Evolutionary conservation across 2,797 vertebrate genomes (phyloP).

Genomic region (Gallinago stenura): DNA sequence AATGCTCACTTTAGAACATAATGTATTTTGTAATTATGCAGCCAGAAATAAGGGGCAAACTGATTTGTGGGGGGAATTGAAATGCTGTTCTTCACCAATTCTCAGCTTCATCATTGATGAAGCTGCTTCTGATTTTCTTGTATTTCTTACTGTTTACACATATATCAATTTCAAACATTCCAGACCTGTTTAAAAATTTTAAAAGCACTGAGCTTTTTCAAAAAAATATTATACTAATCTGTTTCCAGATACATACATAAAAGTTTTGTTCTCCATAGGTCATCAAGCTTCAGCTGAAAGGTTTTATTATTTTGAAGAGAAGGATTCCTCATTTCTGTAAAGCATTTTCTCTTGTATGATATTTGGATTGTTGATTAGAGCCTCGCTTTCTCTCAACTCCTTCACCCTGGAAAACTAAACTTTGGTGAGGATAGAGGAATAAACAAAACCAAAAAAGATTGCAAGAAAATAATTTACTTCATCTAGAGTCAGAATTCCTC

Average conservation of each 20-base stretch:
- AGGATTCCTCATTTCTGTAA: neutral
- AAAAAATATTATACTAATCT: neutral
- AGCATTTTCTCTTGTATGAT: neutral
- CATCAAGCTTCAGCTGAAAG: neutral
- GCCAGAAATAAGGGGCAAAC: constrained; percentile 2
- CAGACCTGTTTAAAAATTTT: neutral
- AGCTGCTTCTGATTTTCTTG: neutral
- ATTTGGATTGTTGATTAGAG: neutral
- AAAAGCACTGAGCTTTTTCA: neutral
- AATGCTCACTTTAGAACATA: neutral
- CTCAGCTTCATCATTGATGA: neutral
- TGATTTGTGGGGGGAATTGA: neutral
- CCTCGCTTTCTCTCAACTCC: neutral
- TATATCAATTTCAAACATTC: neutral
- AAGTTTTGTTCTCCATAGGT: neutral
- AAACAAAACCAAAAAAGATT: neutral
- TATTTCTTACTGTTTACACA: neutral
- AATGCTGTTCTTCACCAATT: neutral
- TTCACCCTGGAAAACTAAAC: neutral
- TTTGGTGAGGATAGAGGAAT: neutral
- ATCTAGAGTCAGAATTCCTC: neutral
- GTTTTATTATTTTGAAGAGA: neutral
- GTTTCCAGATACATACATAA: neutral
- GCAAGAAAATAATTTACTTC: neutral
- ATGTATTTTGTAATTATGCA: constrained; percentile 29